These are phyloP conservation scores for Tinamus guttatus DNA, from an alignment of 2,113 vertebrate genomes.

Conservation along the genomic window DNA sequence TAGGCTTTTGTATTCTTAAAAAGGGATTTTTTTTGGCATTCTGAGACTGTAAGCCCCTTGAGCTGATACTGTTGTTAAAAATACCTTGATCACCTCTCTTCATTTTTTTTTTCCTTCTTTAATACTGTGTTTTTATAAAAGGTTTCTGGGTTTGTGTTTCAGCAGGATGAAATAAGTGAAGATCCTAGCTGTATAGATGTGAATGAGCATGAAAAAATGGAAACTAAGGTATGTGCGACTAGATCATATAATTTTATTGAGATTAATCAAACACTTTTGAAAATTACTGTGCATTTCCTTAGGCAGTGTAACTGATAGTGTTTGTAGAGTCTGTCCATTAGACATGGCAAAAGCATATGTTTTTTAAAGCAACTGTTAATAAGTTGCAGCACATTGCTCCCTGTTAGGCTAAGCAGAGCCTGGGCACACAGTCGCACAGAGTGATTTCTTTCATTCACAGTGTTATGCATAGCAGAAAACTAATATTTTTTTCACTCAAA, in stretches of 20 bases:
- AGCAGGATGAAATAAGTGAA: conserved; percentile 82
- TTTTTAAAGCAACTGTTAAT: not conserved
- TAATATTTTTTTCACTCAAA: not conserved
- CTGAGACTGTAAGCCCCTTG: not conserved
- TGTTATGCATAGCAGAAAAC: not conserved
- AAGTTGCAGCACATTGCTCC: not conserved
- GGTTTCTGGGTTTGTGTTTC: conserved; percentile 14
- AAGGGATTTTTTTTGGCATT: not conserved
- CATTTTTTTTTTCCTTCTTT: not conserved
- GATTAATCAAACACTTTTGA: not conserved
- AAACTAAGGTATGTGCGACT: conserved; percentile 75
- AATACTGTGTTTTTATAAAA: not conserved
- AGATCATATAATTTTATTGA: not conserved
- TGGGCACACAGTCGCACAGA: not conserved
- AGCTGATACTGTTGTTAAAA: not conserved
- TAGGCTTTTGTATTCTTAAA: not conserved
- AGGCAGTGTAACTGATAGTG: not conserved
- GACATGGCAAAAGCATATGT: not conserved
- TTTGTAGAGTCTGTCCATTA: not conserved
- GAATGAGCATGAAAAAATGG: conserved; percentile 82
- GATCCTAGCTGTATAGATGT: conserved; percentile 80
- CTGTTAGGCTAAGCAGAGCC: not conserved
- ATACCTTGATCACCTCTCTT: not conserved
- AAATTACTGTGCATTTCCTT: not conserved
- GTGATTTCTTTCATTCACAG: not conserved